Evolutionary conservation across 2,888 invertebrate species (phyloP).

Genomic region (Megaustenia siamemsis): DNA sequence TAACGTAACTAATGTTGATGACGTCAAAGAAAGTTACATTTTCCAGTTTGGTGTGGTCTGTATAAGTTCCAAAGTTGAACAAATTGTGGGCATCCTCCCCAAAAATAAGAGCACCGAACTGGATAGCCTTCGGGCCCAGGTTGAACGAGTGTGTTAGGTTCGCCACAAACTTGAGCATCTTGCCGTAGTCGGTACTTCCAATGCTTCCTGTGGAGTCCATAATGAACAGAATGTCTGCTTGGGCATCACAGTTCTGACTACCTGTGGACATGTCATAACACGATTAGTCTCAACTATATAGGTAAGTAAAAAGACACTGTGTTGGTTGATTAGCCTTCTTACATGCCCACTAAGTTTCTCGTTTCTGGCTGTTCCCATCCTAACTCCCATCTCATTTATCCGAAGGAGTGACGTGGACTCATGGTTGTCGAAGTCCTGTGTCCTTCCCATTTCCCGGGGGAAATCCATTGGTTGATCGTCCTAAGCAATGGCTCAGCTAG

Average conservation of each 20-base stretch:
- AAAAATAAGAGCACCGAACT: not conserved
- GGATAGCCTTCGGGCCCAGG: not conserved
- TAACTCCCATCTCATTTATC: too few species aligned
- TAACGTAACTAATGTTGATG: too few species aligned
- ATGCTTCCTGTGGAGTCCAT: conserved; percentile 11
- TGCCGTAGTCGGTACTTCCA: not conserved
- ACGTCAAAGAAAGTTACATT: not conserved
- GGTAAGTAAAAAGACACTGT: too few species aligned
- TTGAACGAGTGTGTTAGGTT: not conserved
- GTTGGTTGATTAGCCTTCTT: too few species aligned
- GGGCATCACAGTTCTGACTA: not conserved
- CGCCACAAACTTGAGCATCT: not conserved
- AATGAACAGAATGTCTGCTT: conserved; percentile 8
- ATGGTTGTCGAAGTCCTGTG: too few species aligned
- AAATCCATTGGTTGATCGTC: too few species aligned
- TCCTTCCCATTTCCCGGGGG: too few species aligned
- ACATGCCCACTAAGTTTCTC: too few species aligned
- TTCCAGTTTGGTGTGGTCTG: not conserved
- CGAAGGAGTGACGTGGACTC: too few species aligned
- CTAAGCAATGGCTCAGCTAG: too few species aligned
- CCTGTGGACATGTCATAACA: not conserved
- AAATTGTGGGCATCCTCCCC: not conserved
- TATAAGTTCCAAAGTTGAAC: conserved; percentile 5
- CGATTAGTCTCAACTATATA: not conserved
- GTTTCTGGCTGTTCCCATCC: too few species aligned